Percentiles rank a stretch among this genome's conserved stretches.
Evolutionary conservation across 2,888 invertebrate genomes (phyloP).

Genomic region (Marronus borbonicus): DNA sequence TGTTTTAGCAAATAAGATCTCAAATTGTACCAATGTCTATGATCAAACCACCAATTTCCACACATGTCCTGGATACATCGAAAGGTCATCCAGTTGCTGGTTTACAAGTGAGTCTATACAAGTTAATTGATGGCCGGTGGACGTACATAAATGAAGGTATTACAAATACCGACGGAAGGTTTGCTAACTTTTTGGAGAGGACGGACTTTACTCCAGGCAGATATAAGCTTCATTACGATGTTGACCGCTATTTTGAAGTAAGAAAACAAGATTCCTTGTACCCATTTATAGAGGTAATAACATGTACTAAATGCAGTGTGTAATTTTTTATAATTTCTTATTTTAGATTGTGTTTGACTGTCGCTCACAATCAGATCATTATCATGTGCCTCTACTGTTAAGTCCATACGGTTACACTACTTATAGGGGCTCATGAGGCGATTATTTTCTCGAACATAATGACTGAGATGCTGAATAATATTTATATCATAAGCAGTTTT

Average conservation of each 20-base stretch:
- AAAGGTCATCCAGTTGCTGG: constrained; percentile 79
- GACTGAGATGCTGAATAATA: constrained; percentile 27
- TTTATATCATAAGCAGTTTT: neutral
- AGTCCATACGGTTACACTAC: constrained; percentile 86
- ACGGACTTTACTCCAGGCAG: constrained; percentile 77
- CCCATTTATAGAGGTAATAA: constrained; percentile 82
- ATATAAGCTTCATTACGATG: constrained; percentile 84
- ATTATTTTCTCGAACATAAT: constrained; percentile 11
- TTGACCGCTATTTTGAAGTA: constrained; percentile 79
- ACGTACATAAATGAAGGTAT: constrained; percentile 76
- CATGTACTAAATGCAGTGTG: neutral
- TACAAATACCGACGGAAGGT: constrained; percentile 80
- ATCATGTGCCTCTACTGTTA: constrained; percentile 84
- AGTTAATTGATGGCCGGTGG: constrained; percentile 79
- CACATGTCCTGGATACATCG: constrained; percentile 83
- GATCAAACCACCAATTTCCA: constrained; percentile 76
- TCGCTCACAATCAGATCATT: constrained; percentile 76
- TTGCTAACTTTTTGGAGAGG: constrained; percentile 75
- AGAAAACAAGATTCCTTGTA: constrained; percentile 78
- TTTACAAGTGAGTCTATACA: constrained; percentile 79
- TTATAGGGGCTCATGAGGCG: constrained; percentile 78
- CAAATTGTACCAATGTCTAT: constrained; percentile 53
- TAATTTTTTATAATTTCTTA: constrained; percentile 38
- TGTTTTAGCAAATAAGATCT: constrained; percentile 56
- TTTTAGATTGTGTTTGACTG: constrained; percentile 81